Conservation (phyloP, 2,888 invertebrate genomes). For the Nycteola revayana region DNA sequence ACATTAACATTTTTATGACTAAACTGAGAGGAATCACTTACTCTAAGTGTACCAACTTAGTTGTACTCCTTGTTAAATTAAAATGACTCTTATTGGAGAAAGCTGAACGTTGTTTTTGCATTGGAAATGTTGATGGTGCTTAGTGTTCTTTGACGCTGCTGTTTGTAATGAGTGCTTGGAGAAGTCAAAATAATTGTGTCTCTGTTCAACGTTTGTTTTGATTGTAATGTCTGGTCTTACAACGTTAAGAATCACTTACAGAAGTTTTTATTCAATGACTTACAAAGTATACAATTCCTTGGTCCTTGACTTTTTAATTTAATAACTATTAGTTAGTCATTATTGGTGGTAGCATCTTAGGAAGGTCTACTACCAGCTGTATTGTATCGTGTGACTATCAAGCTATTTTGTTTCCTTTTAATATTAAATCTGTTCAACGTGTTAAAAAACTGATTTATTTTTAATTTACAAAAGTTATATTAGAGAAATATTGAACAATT, state of each 20-base stretch:
- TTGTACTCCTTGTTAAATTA: constrained; percentile 7
- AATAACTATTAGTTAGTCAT: no score
- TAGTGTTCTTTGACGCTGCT: constrained; percentile 6
- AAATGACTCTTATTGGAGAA: constrained; percentile 8
- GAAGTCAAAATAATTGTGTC: constrained; percentile 31
- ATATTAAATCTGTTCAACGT: no score
- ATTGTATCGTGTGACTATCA: no score
- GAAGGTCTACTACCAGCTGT: no score
- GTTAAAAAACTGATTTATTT: no score
- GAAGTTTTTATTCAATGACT: neutral
- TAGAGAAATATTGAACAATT: no score
- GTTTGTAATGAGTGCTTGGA: constrained; percentile 29
- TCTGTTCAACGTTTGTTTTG: constrained; percentile 30
- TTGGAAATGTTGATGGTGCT: neutral
- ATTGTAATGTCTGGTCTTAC: constrained; percentile 19
- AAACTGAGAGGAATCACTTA: constrained; percentile 75
- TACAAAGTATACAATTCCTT: no score
- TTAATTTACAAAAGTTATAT: no score
- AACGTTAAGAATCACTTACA: constrained; percentile 8
- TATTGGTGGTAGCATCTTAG: no score
- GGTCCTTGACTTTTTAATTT: no score
- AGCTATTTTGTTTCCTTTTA: no score
- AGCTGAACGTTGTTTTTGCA: constrained; percentile 20
- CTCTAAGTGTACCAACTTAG: constrained; percentile 48
- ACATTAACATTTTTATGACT: constrained; percentile 82